Conservation (phyloP, 2,113 vertebrate species). For the Myrmecophaga tridactyla region DNA sequence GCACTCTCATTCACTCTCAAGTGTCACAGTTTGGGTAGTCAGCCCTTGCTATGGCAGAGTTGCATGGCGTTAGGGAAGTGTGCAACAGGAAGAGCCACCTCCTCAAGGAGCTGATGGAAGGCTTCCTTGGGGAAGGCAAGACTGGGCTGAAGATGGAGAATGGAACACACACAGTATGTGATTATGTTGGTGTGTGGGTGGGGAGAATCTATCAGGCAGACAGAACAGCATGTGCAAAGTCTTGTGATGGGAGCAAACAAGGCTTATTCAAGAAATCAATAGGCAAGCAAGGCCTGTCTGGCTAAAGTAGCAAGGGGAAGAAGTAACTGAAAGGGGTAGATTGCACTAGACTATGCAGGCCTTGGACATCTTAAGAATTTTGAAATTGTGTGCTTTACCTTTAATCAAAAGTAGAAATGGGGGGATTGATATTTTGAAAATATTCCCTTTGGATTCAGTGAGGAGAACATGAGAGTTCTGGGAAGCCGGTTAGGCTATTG, state of each 20-base stretch:
- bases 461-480: not conserved
- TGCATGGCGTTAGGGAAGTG: not conserved
- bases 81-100: not conserved
- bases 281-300: not conserved
- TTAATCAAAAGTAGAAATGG: not conserved
- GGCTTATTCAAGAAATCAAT: not conserved
- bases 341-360: not conserved
- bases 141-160: not conserved
- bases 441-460: not conserved
- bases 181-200: not conserved
- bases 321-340: not conserved
- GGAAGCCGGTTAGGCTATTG: not conserved
- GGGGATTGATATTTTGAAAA: conserved; percentile 21
- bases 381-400: not conserved
- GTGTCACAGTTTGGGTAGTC: not conserved
- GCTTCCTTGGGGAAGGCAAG: not conserved
- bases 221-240: not conserved
- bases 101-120: not conserved
- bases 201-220: not conserved
- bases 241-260: not conserved
- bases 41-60: not conserved
- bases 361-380: not conserved
- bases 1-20: not conserved
- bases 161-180: not conserved
- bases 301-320: not conserved